Percentiles rank a stretch among this genome's conserved stretches.
phyloP scores from a whole-genome alignment of 2,888 invertebrate genomes.

The Torymus tubicola region DNA sequence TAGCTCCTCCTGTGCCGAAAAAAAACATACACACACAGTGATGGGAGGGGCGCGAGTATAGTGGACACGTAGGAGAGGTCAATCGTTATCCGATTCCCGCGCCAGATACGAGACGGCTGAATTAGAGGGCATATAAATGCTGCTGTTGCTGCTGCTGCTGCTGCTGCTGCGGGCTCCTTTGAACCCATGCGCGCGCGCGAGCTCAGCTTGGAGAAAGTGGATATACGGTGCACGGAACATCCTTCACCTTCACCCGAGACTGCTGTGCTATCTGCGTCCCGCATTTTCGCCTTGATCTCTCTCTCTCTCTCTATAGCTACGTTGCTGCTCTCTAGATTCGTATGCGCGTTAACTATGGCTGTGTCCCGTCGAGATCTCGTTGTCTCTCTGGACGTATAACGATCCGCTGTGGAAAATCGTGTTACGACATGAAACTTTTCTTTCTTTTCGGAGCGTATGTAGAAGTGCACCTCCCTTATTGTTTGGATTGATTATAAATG shows the following conservation, averaged over 20 bases:
- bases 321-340: neutral
- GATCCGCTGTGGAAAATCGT: too few relatives aligned
- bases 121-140: neutral
- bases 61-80: conserved; percentile 18
- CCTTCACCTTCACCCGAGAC: conserved; percentile 43
- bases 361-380: too few relatives aligned
- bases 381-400: too few relatives aligned
- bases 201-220: conserved; percentile 23
- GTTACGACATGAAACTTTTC: too few relatives aligned
- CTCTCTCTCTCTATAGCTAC: neutral
- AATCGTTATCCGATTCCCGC: neutral
- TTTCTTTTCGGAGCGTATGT: too few relatives aligned
- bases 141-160: too few relatives aligned
- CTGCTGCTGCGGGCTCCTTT: conserved; percentile 14
- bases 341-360: neutral
- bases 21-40: too few relatives aligned
- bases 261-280: neutral
- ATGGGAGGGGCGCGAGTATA: neutral
- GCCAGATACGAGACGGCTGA: neutral
- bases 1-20: too few relatives aligned
- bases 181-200: neutral
- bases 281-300: conserved; percentile 23
- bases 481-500: too few relatives aligned
- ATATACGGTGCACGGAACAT: neutral
- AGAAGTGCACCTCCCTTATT: too few relatives aligned